These are phyloP conservation scores for Augiades crinisus DNA, from an alignment of 2,888 invertebrate species.

Conservation along the genomic window DNA sequence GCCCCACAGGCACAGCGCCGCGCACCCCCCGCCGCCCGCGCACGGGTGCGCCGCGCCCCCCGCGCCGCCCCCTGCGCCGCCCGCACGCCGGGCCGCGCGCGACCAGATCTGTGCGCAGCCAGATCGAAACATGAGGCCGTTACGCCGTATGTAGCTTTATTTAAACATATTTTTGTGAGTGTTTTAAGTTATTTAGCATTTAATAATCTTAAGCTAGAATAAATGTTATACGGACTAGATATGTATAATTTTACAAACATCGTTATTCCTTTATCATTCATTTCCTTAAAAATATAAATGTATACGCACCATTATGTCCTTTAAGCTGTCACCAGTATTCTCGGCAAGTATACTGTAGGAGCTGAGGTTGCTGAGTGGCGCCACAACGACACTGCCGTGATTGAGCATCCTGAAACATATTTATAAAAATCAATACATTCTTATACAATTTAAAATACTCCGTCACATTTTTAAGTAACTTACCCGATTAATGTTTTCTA, in stretches of 20 bases:
- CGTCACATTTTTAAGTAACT: too few species aligned
- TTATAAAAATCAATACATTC: not conserved
- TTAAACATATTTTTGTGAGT: too few species aligned
- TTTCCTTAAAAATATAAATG: too few species aligned
- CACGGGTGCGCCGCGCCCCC: slow-evolving; percentile 84
- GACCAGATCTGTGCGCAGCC: slow-evolving; percentile 44
- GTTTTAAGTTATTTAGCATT: not conserved
- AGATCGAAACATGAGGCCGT: not conserved
- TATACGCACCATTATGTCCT: slow-evolving; percentile 83
- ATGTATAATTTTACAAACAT: too few species aligned
- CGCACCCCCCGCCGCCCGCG: slow-evolving; percentile 70
- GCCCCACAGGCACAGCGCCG: slow-evolving; percentile 86
- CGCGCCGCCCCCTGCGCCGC: slow-evolving; percentile 38
- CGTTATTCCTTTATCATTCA: too few species aligned
- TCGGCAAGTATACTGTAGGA: slow-evolving; percentile 77
- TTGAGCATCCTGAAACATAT: slow-evolving; percentile 51
- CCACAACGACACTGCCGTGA: slow-evolving; percentile 84
- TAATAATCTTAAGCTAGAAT: not conserved
- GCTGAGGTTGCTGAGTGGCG: slow-evolving; percentile 81
- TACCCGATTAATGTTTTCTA: too few species aligned
- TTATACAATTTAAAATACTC: not conserved
- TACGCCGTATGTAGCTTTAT: not conserved
- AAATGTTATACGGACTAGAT: too few species aligned
- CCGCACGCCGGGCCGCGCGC: slow-evolving; percentile 34
- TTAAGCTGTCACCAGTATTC: slow-evolving; percentile 84